phyloP scores from a whole-genome alignment of 2,113 vertebrate genomes.

The Lagenorhynchus albirostris region DNA sequence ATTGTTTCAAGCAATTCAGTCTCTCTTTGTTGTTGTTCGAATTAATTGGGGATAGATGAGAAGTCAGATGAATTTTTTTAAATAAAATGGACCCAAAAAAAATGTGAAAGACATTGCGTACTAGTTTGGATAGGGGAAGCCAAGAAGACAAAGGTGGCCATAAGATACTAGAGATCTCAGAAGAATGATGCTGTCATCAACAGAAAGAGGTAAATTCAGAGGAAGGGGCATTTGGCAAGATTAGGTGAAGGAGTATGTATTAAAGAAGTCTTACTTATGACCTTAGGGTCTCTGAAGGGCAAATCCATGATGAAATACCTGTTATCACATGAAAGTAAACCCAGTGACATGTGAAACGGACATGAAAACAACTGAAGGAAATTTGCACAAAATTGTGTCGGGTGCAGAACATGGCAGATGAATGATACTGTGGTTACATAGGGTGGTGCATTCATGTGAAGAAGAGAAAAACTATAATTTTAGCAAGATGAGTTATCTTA shows the following conservation, averaged over 20 bases:
- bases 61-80: neutral
- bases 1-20: neutral
- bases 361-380: neutral
- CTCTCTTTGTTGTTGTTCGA: neutral
- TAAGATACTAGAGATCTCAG: neutral
- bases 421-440: neutral
- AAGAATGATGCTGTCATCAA: neutral
- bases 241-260: neutral
- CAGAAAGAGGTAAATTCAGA: neutral
- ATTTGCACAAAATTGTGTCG: neutral
- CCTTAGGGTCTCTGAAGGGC: neutral
- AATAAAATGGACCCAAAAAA: neutral
- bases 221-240: neutral
- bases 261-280: neutral
- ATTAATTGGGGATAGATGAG: neutral
- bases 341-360: neutral
- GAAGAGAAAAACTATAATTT: conserved; percentile 66
- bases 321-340: neutral
- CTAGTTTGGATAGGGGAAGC: neutral
- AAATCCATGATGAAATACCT: conserved; percentile 1
- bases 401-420: conserved; percentile 26
- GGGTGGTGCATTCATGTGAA: conserved; percentile 30
- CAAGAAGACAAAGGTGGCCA: neutral
- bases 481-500: neutral
- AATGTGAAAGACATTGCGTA: neutral